Evolutionary conservation across 2,888 invertebrate genomes (phyloP).

Genomic region (Dicyrtoma fusca): DNA sequence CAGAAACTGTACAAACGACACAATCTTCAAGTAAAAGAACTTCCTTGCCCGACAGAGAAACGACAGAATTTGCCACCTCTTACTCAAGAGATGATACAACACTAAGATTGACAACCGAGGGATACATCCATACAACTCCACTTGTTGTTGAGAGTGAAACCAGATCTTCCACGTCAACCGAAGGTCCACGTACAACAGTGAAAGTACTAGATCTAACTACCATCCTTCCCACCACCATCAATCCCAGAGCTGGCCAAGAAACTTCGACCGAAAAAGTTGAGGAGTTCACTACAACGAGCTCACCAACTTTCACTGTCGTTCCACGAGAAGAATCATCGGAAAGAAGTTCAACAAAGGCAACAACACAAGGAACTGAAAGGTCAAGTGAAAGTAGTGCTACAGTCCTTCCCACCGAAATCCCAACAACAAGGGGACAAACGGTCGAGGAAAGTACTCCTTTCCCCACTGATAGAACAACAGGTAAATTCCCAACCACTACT

Average conservation of each 20-base stretch:
- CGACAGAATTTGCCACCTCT: neutral
- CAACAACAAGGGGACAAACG: no score
- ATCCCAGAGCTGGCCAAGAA: conserved; percentile 37
- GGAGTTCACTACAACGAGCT: no score
- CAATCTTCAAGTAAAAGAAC: neutral
- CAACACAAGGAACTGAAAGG: neutral
- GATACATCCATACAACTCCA: neutral
- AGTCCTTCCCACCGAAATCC: no score
- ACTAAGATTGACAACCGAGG: neutral
- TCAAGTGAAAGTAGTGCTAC: no score
- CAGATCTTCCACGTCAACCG: conserved; percentile 4
- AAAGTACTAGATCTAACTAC: neutral
- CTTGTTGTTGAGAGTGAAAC: neutral
- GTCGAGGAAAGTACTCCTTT: no score
- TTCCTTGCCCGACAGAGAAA: neutral
- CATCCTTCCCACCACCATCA: neutral
- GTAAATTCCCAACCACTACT: neutral
- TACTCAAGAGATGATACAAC: neutral
- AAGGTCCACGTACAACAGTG: neutral
- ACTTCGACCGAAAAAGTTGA: conserved; percentile 24
- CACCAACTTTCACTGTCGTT: no score
- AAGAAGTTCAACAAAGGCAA: neutral
- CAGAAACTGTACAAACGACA: neutral
- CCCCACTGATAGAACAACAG: neutral
- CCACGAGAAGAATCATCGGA: neutral